Evolutionary conservation across 2,797 vertebrate species (phyloP).

Genomic region (Galagoides demidoff): DNA sequence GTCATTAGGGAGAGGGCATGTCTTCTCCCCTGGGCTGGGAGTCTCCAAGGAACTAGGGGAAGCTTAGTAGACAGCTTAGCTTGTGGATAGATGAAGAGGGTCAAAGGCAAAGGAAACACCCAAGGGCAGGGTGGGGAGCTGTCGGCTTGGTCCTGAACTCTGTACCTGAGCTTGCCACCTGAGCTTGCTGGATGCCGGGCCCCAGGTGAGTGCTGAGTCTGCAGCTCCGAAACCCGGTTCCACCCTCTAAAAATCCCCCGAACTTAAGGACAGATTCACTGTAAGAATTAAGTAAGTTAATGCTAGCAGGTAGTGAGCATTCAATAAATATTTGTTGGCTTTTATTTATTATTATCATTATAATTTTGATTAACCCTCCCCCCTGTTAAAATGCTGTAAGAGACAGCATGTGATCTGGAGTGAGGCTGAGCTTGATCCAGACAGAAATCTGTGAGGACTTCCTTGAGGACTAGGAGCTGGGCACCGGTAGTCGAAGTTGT

Average conservation of each 20-base stretch:
- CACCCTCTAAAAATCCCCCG: slow-evolving; percentile 50
- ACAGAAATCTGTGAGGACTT: neutral
- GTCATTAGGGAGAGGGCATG: neutral
- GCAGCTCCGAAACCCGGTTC: neutral
- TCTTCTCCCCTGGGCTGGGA: neutral
- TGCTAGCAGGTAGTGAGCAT: neutral
- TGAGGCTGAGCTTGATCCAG: neutral
- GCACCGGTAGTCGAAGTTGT: neutral
- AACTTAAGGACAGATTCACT: neutral
- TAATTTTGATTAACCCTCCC: slow-evolving; percentile 1
- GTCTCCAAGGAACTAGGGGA: neutral
- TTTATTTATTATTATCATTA: neutral
- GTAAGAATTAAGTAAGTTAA: slow-evolving; percentile 18
- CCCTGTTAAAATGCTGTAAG: neutral
- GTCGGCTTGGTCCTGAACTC: neutral
- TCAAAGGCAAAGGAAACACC: neutral
- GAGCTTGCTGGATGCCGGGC: neutral
- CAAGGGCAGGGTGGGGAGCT: neutral
- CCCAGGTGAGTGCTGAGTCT: neutral
- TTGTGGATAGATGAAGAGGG: neutral
- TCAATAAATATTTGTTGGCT: slow-evolving; percentile 6
- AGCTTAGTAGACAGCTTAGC: neutral
- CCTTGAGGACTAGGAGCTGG: neutral
- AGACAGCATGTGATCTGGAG: neutral
- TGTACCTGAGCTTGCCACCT: neutral